These are phyloP conservation scores for Erpobdella octoculata DNA, from an alignment of 2,888 invertebrate species.

Conservation along the genomic window DNA sequence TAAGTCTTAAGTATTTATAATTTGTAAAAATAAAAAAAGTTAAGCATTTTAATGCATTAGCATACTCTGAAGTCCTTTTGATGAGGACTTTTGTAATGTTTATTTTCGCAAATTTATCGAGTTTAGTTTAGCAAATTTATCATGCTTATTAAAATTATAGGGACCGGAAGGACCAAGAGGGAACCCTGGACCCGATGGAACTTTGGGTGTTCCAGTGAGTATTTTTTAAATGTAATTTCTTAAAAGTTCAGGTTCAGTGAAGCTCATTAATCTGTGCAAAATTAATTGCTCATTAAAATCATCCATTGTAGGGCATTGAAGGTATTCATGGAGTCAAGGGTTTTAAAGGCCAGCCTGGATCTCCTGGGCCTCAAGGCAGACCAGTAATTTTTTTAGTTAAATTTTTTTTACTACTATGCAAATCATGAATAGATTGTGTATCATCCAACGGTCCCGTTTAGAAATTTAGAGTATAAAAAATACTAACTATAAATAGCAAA, in stretches of 20 bases:
- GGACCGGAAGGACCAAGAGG: conserved; percentile 44
- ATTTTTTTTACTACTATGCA: background rate
- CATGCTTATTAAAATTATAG: conserved; percentile 22
- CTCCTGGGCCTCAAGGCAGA: conserved; percentile 28
- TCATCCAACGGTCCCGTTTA: too few species aligned
- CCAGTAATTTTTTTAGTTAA: conserved; percentile 26
- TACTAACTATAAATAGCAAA: too few species aligned
- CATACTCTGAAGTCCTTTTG: too few species aligned
- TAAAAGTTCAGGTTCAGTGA: background rate
- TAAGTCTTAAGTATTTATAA: too few species aligned
- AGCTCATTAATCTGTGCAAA: background rate
- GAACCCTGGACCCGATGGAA: conserved; percentile 51
- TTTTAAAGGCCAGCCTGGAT: conserved; percentile 59
- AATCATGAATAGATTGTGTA: too few species aligned
- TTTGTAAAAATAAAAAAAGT: too few species aligned
- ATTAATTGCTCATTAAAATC: conserved; percentile 8
- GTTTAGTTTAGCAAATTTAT: background rate
- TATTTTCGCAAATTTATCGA: background rate
- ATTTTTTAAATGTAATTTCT: background rate
- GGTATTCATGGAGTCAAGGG: conserved; percentile 57
- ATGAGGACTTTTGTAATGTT: too few species aligned
- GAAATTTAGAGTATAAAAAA: too few species aligned
- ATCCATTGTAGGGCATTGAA: conserved; percentile 58
- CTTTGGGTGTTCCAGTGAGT: conserved; percentile 60
- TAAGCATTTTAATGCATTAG: too few species aligned